Percentiles rank a stretch among this genome's conserved stretches.
phyloP scores from a whole-genome alignment of 2,113 vertebrate genomes.

The Acanthochromis polyacanthus region DNA sequence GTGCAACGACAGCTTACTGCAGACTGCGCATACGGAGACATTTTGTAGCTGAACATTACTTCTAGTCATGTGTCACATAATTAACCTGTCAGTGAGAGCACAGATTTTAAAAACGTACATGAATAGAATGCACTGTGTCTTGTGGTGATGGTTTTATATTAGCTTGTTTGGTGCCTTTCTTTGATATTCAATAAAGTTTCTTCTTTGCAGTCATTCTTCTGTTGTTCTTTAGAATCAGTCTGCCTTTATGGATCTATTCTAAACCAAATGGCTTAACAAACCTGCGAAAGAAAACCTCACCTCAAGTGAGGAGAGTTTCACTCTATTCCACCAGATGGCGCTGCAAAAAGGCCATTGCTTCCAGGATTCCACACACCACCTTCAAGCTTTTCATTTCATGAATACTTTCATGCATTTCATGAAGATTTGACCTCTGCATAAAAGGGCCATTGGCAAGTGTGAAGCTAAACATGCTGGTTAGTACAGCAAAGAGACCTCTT shows the following conservation, averaged over 20 bases:
- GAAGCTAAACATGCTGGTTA: not conserved
- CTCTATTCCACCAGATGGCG: constrained; percentile 34
- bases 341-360: not conserved
- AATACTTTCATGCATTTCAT: constrained; percentile 3
- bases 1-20: not conserved
- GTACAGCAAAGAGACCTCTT: not conserved
- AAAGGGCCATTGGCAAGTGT: not conserved
- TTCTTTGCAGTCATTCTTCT: constrained; percentile 2
- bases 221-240: not conserved
- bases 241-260: not conserved
- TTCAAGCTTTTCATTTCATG: not conserved
- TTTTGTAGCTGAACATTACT: not conserved
- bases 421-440: not conserved
- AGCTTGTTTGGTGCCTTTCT: not conserved
- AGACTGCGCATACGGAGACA: not conserved
- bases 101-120: not conserved
- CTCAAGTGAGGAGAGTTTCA: not conserved
- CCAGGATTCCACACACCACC: not conserved
- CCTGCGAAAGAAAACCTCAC: not conserved
- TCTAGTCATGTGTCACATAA: not conserved
- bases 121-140: not conserved
- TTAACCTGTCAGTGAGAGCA: not conserved
- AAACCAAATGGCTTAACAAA: not conserved
- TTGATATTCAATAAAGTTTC: constrained; percentile 54
- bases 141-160: not conserved